A percentile compares a stretch with the other conserved stretches of the same genome.
Conservation (phyloP, 2,113 vertebrate species). For the Murina feae region DNA sequence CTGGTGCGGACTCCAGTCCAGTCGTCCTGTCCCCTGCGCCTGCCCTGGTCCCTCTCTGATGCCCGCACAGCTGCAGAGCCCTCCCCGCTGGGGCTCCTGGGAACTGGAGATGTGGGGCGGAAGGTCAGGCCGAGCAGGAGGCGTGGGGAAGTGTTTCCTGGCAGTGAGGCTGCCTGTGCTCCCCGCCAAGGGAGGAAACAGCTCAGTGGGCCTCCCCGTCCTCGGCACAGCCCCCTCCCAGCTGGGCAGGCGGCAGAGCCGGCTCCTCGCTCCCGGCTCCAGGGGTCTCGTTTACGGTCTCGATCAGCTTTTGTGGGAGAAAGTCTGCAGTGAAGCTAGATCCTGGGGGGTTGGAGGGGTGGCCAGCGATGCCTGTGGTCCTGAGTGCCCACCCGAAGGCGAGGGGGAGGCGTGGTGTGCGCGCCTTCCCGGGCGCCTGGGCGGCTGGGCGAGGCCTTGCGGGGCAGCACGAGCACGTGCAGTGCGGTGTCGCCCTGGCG, state of each 20-base stretch:
- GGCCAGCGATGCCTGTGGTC: too few relatives aligned
- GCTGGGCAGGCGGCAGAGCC: neutral
- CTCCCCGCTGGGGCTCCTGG: neutral
- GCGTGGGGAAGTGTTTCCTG: neutral
- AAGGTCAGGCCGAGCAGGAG: slow-evolving; percentile 14
- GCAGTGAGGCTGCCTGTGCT: neutral
- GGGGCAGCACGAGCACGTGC: too few relatives aligned
- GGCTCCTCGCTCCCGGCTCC: neutral
- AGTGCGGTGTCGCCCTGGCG: fast-evolving
- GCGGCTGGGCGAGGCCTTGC: neutral
- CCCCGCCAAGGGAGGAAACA: neutral
- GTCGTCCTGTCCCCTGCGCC: neutral
- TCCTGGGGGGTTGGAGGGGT: neutral
- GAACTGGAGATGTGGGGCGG: neutral
- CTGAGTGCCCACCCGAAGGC: neutral
- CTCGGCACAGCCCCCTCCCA: too few relatives aligned
- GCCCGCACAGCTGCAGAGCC: neutral
- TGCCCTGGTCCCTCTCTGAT: neutral
- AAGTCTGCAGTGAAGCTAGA: neutral
- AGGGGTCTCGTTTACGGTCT: neutral
- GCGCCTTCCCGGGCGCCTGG: fast-evolving
- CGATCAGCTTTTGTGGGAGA: neutral
- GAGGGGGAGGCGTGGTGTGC: fast-evolving
- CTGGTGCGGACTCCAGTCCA: neutral
- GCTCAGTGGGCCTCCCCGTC: too few relatives aligned